Evolutionary conservation across 2,797 vertebrate genomes (phyloP), one percentile per base, ranked within the genome.

Genomic region (Etheostoma perlongum): DNA sequence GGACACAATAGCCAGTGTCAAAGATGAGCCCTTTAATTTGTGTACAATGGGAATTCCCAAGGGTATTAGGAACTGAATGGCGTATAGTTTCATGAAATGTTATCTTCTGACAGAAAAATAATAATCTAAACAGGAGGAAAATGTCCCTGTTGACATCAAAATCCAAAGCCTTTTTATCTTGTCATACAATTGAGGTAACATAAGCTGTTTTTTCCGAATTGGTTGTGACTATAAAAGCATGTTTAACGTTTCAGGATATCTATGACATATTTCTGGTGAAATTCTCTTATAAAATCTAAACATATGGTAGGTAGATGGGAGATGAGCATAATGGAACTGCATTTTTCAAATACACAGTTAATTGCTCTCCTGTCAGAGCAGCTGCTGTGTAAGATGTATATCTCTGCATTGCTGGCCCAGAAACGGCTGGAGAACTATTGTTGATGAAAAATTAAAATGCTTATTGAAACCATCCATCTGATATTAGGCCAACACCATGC

Each of bases 401-500:
- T 78, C 68, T 72, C 72, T 19, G 4, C 55, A 47, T 25, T 51
- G 55, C 46, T 36, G 49, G 62, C 49, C 74, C 49, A n/a, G 27
- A 66, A 48, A 66, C 3, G 11, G 30, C 46, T 62, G n/a, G 30
- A 48, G 25, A 58, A 74, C 23, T 30, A 55, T 47, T 69, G 59
- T 53, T 66, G 46, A 54, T 73, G 54, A 80, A 69, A 67, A 67
- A 70, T 72, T 5, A 2, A 67, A 78, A 85, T 73, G 67, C 54
- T 78, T 81, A 85, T 73, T 68, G 46, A 61, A 47, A 60, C 61
- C 30, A 19, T 73, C 57, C 48, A 58, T 75, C 49, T 78, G 55
- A 74, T 53, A 78, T 47, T 3, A 54, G 49, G 44, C 53, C 64
- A 76, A 61, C 33, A 52, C 5, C 46, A 42, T n/a, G 19, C 47